phyloP scores from a whole-genome alignment of 2,113 vertebrate species.

The Bombycilla garrulus region DNA sequence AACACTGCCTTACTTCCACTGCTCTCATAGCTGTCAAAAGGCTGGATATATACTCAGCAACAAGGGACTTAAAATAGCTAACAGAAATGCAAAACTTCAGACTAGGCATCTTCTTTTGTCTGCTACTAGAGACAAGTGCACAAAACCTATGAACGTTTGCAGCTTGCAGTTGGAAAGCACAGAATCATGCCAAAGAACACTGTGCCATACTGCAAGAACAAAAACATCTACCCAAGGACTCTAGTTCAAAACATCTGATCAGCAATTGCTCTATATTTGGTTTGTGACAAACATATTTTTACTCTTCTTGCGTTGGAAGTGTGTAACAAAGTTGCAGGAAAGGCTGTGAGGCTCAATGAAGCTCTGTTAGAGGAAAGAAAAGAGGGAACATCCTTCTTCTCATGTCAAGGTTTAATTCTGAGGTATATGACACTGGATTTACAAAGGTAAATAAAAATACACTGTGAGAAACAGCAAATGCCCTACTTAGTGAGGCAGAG shows the following conservation, averaged over 20 bases:
- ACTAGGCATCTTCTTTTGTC: not conserved
- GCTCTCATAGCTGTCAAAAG: not conserved
- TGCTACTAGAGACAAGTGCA: not conserved
- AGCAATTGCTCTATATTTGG: not conserved
- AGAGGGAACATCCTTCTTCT: not conserved
- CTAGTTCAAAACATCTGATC: not conserved
- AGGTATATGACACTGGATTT: not conserved
- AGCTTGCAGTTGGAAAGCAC: not conserved
- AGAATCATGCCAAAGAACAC: not conserved
- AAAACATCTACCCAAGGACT: not conserved
- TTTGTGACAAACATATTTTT: not conserved
- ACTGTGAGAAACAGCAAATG: not conserved
- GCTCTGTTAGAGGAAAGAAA: not conserved
- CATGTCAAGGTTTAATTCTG: slow-evolving; percentile 3
- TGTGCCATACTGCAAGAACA: not conserved
- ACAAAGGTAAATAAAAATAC: not conserved
- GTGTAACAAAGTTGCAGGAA: not conserved
- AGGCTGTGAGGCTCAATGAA: not conserved
- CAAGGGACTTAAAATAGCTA: not conserved
- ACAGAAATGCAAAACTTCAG: not conserved
- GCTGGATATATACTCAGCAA: not conserved
- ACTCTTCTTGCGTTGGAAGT: not conserved
- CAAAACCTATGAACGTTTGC: not conserved
- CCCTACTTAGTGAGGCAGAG: not conserved
- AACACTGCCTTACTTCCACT: not conserved